Percentiles rank a stretch among this genome's conserved stretches.
These are phyloP conservation scores for Sphecodes monilicornis DNA, from an alignment of 2,888 invertebrate genomes.

Conservation along the genomic window DNA sequence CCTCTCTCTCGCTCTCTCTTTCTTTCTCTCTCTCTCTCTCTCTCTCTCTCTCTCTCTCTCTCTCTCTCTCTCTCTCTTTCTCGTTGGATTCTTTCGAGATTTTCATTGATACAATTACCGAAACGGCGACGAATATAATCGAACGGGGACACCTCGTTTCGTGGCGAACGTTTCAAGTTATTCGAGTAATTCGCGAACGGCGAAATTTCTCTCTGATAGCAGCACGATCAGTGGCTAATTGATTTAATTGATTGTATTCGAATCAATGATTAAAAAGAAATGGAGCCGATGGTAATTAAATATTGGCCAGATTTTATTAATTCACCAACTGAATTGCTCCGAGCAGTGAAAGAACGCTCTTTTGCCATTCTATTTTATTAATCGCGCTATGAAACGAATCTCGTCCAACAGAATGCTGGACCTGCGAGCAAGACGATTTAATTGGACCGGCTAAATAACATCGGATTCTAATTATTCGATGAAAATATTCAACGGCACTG, in stretches of 20 bases:
- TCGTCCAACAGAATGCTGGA: not conserved
- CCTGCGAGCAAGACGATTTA: not conserved
- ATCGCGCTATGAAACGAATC: not conserved
- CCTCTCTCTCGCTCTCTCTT: not conserved
- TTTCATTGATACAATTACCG: not conserved
- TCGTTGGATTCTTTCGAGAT: not conserved
- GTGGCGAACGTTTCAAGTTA: not conserved
- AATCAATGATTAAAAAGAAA: conserved; percentile 23
- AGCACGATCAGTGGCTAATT: conserved; percentile 21
- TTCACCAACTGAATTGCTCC: not conserved
- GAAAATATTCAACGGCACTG: conserved; percentile 27
- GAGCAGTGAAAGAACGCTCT: not conserved
- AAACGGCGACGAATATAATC: not conserved
- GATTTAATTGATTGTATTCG: conserved; percentile 42
- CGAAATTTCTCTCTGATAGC: conserved; percentile 3
- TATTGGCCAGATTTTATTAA: conserved; percentile 18
- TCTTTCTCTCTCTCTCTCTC: not conserved
- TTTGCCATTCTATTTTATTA: not conserved
- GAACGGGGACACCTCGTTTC: not conserved
- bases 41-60: not conserved
- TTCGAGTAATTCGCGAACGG: not conserved
- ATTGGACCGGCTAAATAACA: not conserved
- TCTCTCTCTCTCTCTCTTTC: not conserved
- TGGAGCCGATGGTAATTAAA: conserved; percentile 31
- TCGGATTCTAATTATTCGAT: conserved; percentile 35